Evolutionary conservation across 2,888 invertebrate genomes (phyloP).

Genomic region (Pasiphila rectangulata): DNA sequence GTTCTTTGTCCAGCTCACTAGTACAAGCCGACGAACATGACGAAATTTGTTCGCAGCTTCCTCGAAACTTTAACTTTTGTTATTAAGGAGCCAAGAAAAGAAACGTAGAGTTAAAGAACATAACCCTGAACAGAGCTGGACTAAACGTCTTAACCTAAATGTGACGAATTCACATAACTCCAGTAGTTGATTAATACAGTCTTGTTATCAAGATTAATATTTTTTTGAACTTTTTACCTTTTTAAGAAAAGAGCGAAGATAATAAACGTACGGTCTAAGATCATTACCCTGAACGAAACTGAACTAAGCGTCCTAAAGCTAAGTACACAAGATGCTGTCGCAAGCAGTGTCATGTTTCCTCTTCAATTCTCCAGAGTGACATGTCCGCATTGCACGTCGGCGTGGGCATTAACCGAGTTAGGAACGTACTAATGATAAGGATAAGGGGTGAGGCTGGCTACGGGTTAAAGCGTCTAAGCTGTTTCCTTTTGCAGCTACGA

Average conservation of each 20-base stretch:
- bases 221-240: too few species aligned
- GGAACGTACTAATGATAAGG: slow-evolving; percentile 19
- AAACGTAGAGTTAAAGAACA: background rate
- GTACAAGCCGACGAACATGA: too few species aligned
- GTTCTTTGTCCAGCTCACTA: too few species aligned
- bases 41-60: too few species aligned
- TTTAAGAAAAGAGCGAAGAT: background rate
- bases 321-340: slow-evolving; percentile 36
- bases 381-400: slow-evolving; percentile 54
- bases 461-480: slow-evolving; percentile 23
- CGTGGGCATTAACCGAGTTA: slow-evolving; percentile 54
- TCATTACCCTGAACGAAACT: slow-evolving; percentile 8
- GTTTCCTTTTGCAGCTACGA: slow-evolving; percentile 20
- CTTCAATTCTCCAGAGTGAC: slow-evolving; percentile 68
- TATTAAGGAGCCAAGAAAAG: background rate
- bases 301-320: slow-evolving; percentile 25
- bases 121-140: slow-evolving; percentile 9
- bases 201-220: too few species aligned
- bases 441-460: slow-evolving; percentile 13
- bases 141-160: slow-evolving; percentile 24
- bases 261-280: background rate
- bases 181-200: too few species aligned
- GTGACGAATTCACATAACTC: too few species aligned
- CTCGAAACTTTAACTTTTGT: too few species aligned
- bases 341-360: slow-evolving; percentile 68